Base-by-base conservation (phyloP, 2,797 vertebrate species). In the Aulostomus chinensis region DNA sequence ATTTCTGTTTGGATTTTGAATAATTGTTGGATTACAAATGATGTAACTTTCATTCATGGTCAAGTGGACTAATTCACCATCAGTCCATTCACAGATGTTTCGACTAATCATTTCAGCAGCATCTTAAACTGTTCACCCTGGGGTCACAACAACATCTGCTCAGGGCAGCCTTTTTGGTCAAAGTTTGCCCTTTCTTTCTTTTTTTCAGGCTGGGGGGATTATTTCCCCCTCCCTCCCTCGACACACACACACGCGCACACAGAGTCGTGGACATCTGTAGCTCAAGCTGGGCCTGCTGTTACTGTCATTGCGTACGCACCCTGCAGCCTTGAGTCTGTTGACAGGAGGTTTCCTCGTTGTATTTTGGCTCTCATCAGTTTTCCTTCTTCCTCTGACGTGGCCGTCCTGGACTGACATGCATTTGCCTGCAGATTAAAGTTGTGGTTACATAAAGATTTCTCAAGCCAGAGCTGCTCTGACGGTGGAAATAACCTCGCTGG, bases 391-490 rank as follows among this genome's bases (percentile, higher is more conserved):
- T 39, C 64, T 60, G 58, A 68, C 43, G 14, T 3, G 26, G 47
- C 40, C 58, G 26, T 13, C 43, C 50, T 60, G 12, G 22, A 64
- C 39, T 68, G 59, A 59, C 30, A 22, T 50, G 45, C 58, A 41
- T 62, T 53, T 56, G 51, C 59, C 36, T 58, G 45, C 50, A 78
- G 73, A 78, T 77, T 68, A 66, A 17, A 68, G 51, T 72, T 58
- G 30, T 42, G 42, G 72, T 84, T 84, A 66, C 34, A 12, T 82
- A 83, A 79, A 68, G 33, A 13, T 68, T 53, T 58, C 63, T 81
- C 10, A 60, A 66, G 63, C 57, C 73, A 70, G 58, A 69, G 54
- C 50, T 28, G 68, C 69, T 66, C 37, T 29, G 48, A 60, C 49
- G 55, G 72, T 3, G n/a, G 53, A 72, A 63, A 65, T 81, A 66